These are phyloP conservation scores for Centropus unirufus DNA, from an alignment of 2,113 vertebrate species.

Conservation along the genomic window DNA sequence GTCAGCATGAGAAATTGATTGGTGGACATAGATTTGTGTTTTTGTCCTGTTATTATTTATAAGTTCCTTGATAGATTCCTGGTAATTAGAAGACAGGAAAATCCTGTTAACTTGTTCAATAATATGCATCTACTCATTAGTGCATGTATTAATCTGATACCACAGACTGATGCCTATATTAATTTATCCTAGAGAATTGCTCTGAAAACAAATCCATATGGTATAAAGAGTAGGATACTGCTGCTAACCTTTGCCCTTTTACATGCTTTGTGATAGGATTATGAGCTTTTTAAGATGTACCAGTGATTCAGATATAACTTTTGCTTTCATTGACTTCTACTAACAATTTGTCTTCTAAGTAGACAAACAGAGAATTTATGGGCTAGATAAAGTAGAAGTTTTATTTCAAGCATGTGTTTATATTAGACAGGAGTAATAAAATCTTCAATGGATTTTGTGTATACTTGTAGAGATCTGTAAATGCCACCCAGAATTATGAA, in stretches of 20 bases:
- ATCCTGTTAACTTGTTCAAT: neutral
- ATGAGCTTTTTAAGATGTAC: constrained; percentile 54
- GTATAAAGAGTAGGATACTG: neutral
- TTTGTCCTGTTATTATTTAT: neutral
- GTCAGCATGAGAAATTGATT: neutral
- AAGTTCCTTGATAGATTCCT: neutral
- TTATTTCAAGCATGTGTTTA: constrained; percentile 65
- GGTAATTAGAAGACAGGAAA: neutral
- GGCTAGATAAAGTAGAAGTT: constrained; percentile 31
- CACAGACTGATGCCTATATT: neutral
- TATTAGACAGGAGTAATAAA: constrained; percentile 70
- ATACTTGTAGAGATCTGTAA: constrained; percentile 53
- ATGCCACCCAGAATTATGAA: constrained; percentile 54
- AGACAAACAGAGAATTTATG: constrained; percentile 54
- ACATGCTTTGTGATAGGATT: constrained; percentile 35
- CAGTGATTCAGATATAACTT: constrained; percentile 21
- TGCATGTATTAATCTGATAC: neutral
- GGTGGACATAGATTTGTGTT: neutral
- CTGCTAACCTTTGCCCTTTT: constrained; percentile 1
- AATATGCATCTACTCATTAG: neutral
- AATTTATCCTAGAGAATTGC: neutral
- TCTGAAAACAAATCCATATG: constrained; percentile 29
- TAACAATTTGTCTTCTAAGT: constrained; percentile 34
- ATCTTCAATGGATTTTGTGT: constrained; percentile 55
- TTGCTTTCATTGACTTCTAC: constrained; percentile 26